A percentile compares a stretch with the other conserved stretches of the same genome.
Conservation (phyloP, 2,113 vertebrate species). For the Nettapus auritus region DNA sequence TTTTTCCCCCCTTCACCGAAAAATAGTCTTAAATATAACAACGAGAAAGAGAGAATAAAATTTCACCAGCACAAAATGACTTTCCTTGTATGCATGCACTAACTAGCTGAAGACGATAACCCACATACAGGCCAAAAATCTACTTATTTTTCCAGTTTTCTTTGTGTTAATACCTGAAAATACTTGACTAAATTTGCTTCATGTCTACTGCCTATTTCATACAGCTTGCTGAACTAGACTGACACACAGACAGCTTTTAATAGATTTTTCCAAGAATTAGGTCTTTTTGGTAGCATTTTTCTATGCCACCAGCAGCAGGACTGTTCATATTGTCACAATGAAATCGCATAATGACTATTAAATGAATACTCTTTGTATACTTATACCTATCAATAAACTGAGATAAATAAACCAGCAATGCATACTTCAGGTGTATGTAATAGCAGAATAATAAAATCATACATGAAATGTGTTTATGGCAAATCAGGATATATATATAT, state of each 20-base stretch:
- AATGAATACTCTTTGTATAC: not conserved
- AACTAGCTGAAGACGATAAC: not conserved
- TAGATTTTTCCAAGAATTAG: not conserved
- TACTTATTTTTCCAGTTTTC: not conserved
- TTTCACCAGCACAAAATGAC: not conserved
- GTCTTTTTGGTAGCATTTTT: not conserved
- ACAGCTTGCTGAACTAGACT: not conserved
- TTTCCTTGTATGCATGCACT: not conserved
- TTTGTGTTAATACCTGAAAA: not conserved
- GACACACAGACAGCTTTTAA: slow-evolving; percentile 8
- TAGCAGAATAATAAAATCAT: slow-evolving; percentile 40
- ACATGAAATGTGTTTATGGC: slow-evolving; percentile 53
- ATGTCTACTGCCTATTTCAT: not conserved
- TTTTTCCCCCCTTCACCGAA: not conserved
- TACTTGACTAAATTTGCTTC: not conserved
- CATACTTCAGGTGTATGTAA: not conserved
- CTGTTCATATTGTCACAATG: slow-evolving; percentile 13
- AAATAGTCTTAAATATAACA: not conserved
- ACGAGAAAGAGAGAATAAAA: not conserved
- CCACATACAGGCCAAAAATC: not conserved
- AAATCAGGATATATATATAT: slow-evolving; percentile 10
- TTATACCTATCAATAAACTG: slow-evolving; percentile 1
- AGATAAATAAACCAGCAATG: slow-evolving; percentile 24
- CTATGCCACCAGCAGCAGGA: not conserved
- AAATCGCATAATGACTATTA: not conserved